phyloP scores from a whole-genome alignment of 2,888 invertebrate species.

The Willowsia nigromaculata region DNA sequence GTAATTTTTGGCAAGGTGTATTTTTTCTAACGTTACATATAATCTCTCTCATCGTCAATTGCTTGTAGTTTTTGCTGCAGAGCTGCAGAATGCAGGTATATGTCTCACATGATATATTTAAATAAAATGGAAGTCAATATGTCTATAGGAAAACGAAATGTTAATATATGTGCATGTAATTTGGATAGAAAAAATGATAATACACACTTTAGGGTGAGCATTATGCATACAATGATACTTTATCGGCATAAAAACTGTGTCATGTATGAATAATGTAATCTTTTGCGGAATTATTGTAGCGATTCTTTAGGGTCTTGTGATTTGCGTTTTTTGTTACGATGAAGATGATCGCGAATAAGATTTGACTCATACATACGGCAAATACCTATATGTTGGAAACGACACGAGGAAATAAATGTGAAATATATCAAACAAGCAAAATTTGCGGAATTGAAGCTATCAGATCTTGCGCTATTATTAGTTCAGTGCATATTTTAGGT shows the following conservation, averaged over 20 bases:
- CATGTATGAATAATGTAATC: background rate
- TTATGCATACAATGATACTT: background rate
- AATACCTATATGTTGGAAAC: no score
- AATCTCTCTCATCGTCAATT: background rate
- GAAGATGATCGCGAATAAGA: no score
- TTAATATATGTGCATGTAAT: slow-evolving; percentile 48
- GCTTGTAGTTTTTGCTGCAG: no score
- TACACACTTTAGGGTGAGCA: no score
- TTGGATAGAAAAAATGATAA: background rate
- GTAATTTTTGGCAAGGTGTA: slow-evolving; percentile 22
- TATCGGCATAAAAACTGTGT: background rate
- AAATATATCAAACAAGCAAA: no score
- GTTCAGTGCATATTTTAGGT: no score
- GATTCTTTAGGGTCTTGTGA: no score
- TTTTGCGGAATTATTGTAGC: background rate
- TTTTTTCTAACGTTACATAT: background rate
- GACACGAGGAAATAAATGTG: no score
- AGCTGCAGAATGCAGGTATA: no score
- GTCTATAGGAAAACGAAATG: background rate
- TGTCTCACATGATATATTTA: background rate
- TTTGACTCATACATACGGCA: no score
- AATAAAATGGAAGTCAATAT: background rate
- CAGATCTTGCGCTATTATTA: no score
- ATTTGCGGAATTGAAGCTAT: no score
- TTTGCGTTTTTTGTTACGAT: background rate